Conservation (phyloP, 2,888 invertebrate genomes). For the Sesamia inferens region DNA sequence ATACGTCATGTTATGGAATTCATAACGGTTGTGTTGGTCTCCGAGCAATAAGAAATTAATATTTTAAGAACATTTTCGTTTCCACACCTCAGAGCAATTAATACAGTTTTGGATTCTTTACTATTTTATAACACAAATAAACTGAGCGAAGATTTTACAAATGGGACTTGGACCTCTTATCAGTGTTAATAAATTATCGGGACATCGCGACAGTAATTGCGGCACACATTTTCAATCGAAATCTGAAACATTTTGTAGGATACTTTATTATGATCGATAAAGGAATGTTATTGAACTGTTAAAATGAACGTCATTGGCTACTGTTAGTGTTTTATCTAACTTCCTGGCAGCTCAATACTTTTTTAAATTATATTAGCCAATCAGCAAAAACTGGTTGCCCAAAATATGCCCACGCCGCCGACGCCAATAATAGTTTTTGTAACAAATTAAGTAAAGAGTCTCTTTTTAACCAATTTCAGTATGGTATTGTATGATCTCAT, state of each 20-base stretch:
- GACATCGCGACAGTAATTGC: background rate
- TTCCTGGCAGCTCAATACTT: background rate
- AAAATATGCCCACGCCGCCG: background rate
- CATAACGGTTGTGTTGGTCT: background rate
- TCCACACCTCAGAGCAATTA: background rate
- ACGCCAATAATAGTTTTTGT: too few species aligned
- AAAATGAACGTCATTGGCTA: background rate
- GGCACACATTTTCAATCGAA: too few species aligned
- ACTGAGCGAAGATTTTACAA: background rate
- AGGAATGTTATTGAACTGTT: background rate
- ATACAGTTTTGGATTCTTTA: background rate
- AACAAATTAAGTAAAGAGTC: too few species aligned
- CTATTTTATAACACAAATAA: background rate
- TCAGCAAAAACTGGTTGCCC: too few species aligned
- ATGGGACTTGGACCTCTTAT: background rate
- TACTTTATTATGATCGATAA: background rate
- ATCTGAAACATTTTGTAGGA: background rate
- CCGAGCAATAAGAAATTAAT: background rate
- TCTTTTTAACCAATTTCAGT: too few species aligned
- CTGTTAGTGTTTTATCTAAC: background rate
- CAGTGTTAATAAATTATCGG: background rate
- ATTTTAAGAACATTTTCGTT: background rate
- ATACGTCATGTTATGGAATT: slow-evolving; percentile 37
- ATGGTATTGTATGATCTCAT: too few species aligned
- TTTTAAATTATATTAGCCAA: background rate